Base-by-base conservation (phyloP, 2,797 vertebrate species). In the Cheirogaleus major region DNA sequence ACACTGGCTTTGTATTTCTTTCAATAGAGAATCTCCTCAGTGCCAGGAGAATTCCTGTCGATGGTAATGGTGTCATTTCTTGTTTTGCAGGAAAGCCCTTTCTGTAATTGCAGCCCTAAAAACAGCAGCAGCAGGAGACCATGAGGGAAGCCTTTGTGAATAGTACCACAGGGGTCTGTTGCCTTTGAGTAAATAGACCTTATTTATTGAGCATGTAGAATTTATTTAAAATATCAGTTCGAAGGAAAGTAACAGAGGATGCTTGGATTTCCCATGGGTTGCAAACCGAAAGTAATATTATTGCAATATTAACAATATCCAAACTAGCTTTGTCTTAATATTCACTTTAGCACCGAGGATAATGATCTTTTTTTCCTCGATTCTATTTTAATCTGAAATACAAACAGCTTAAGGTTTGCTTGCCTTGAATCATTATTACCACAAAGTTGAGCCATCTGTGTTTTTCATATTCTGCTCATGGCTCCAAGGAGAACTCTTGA, bases 401-500 rank as follows among this genome's bases (percentile, higher is more conserved):
- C 78, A 94, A 97, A 97, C 50, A 95, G 85, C 92, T 95, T 65
- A 81, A 94, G 73, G 52, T 97, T 98, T 98, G 52, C 92, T 98
- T 95, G 95, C 80, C 79, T 98, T 96, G 25, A 27, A 96, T 97
- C 95, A 86, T 82, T 97, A 96, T 97, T 98, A 97, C 94, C 61
- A 17, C 91, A 83, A 93, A 73, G 92, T 97, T 98, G 93, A 97
- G 80, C 93, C 97, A 97, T 97, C 97, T 98, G 97, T 97, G 94
- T 93, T 88, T 96, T 95, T 95, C 80, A 97, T 97, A 98, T 98
- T 98, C 97, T 70, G 91, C 97, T 98, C 97, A 96, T 95, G 97
- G 97, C 79, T 95, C 92, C 92, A 97, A 96, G 95, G 97, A 96
- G 91, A 98, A 98, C 97, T 98, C 96, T 75, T 97, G 96, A 98